Evolutionary conservation across 2,797 vertebrate genomes (phyloP), one percentile per base, ranked within the genome.

Genomic region (Malacoraja senta): DNA sequence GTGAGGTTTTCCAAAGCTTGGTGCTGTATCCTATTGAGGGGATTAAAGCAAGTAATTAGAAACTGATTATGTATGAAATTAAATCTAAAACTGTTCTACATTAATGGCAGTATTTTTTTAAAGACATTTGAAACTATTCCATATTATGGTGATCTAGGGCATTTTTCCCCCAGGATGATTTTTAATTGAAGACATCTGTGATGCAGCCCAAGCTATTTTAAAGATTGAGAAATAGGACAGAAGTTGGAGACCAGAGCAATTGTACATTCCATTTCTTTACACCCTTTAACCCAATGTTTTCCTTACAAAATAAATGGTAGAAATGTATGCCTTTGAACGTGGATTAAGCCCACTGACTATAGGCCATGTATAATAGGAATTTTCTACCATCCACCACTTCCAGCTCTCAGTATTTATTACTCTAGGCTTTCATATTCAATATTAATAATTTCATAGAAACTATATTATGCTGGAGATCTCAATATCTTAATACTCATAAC

Each of bases 181-280:
- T 32, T 88, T 68, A 88, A 88, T 88, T 88, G 61, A 35, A 68
- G 63, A 9, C n/a, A 35, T n/a, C n/a, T 88, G 61, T 35, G n/a
- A 88, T 68, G n/a, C n/a, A 13, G 15, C 32, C 61, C 84, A 88
- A 3, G 84, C 84, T 68, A 88, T 88, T 68, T 88, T 65, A 68
- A 88, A 88, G 63, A 65, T 65, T 8, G 65, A n/a, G 84, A 88
- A 88, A 88, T 88, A 32, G 84, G 15, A 88, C 61, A 88, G 65
- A 19, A 65, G 32, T 63, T 84, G 6, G 61, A 68, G 65, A 35
- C 32, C 8, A 32, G 68, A 63, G 61, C 53, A 65, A 19, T 32
- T 68, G n/a, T 21, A 35, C 35, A 19, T 6, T 32, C 26, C 7
- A 35, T 35, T 29, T 86, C n/a, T 32, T 26, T 44, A 44, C 6